Percentiles rank a stretch among this genome's conserved stretches.
Conservation (phyloP, 2,797 vertebrate species). For the Brachyrhaphis roseni region DNA sequence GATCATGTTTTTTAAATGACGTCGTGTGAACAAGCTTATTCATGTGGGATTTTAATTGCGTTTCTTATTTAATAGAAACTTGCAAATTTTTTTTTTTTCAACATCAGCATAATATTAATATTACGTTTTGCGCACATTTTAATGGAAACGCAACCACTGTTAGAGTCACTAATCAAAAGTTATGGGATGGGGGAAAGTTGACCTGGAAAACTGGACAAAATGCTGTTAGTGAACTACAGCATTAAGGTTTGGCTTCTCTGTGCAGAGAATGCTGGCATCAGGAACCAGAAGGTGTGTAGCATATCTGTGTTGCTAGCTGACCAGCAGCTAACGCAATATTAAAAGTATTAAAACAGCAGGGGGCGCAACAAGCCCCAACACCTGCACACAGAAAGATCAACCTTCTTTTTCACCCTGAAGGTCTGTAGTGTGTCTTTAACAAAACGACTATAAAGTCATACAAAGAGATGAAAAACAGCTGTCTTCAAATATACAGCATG, state of each 20-base stretch:
- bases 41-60: too few relatives aligned
- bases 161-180: constrained; percentile 26
- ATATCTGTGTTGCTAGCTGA: constrained; percentile 80
- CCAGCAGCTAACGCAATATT: constrained; percentile 87
- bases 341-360: constrained; percentile 23
- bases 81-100: too few relatives aligned
- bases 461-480: constrained; percentile 69
- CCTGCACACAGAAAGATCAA: constrained; percentile 8
- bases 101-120: too few relatives aligned
- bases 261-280: constrained; percentile 62
- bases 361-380: constrained; percentile 23
- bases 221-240: constrained; percentile 55
- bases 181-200: constrained; percentile 26
- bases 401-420: constrained; percentile 13
- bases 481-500: constrained; percentile 78
- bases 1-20: too few relatives aligned
- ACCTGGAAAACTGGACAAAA: not conserved
- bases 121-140: too few relatives aligned
- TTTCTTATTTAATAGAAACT: too few relatives aligned
- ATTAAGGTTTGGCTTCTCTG: constrained; percentile 47
- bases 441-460: constrained; percentile 71
- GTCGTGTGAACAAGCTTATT: too few relatives aligned
- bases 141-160: not conserved
- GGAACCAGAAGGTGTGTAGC: constrained; percentile 47
- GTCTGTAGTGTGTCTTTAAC: constrained; percentile 24